phyloP scores from a whole-genome alignment of 2,797 vertebrate species.

The Molossus alvarezi region DNA sequence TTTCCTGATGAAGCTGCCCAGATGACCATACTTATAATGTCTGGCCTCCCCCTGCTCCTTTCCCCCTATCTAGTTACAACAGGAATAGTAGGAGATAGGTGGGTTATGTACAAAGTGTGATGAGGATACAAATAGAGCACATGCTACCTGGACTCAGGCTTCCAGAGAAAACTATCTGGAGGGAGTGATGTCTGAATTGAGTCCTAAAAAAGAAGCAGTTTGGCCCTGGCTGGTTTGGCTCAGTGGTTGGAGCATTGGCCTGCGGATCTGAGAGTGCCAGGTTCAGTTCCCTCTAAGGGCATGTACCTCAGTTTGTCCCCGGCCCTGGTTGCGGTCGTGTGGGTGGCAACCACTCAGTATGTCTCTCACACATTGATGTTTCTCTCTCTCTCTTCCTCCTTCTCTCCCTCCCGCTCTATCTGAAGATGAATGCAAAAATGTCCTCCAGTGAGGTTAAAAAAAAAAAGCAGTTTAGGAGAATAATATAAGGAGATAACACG shows the following conservation, averaged over 20 bases:
- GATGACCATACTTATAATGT: not conserved
- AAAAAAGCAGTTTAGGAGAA: not conserved
- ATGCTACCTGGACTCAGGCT: not conserved
- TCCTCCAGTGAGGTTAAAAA: not conserved
- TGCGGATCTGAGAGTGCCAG: too few relatives aligned
- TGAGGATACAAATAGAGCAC: not conserved
- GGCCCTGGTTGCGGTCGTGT: too few relatives aligned
- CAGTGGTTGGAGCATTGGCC: too few relatives aligned
- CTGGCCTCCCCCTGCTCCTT: not conserved
- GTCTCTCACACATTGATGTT: too few relatives aligned
- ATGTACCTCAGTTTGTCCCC: too few relatives aligned
- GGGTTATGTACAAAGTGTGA: not conserved
- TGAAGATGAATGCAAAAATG: too few relatives aligned
- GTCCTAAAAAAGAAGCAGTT: not conserved
- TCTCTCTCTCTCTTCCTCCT: too few relatives aligned
- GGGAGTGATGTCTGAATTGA: not conserved
- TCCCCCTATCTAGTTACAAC: not conserved
- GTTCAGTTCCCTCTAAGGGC: too few relatives aligned
- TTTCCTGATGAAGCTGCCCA: not conserved
- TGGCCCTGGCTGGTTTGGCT: not conserved
- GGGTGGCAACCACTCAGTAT: too few relatives aligned
- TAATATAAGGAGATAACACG: not conserved
- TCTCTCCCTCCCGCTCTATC: too few relatives aligned
- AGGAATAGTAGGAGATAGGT: not conserved
- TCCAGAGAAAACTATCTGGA: not conserved